These are phyloP conservation scores for Petrocephalus zakoni DNA, from an alignment of 2,113 vertebrate species.

Conservation along the genomic window DNA sequence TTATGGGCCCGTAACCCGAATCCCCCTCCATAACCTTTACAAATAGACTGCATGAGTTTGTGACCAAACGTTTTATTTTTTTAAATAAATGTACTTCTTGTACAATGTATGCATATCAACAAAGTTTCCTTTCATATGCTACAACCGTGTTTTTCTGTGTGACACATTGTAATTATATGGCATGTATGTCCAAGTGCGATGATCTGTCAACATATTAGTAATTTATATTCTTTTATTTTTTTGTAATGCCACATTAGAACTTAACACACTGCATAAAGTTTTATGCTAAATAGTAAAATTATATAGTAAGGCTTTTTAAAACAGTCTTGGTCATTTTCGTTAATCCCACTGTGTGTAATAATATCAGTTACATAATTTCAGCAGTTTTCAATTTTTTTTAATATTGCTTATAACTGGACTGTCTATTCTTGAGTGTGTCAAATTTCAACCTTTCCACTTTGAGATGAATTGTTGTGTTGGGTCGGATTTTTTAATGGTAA, in stretches of 20 bases:
- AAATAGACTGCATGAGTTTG: background rate
- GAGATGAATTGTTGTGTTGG: background rate
- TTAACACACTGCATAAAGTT: background rate
- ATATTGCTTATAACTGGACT: constrained; percentile 25
- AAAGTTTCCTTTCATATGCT: background rate
- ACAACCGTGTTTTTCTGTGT: background rate
- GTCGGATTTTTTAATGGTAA: background rate
- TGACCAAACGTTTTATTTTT: background rate
- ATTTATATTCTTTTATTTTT: constrained; percentile 13
- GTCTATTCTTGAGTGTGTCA: background rate
- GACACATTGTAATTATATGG: background rate
- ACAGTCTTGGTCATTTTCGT: background rate
- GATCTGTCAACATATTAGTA: background rate
- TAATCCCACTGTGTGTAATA: background rate
- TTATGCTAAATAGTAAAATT: background rate
- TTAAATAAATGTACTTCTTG: background rate
- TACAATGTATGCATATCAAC: background rate
- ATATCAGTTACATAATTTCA: background rate
- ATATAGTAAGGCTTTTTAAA: background rate
- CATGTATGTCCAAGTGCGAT: background rate
- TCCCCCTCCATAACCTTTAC: background rate
- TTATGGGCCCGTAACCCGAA: background rate
- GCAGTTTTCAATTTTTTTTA: background rate
- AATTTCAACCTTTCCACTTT: background rate
- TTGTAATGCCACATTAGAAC: background rate